Conservation (phyloP, 2,888 invertebrate species). For the Leptopilina myrica region DNA sequence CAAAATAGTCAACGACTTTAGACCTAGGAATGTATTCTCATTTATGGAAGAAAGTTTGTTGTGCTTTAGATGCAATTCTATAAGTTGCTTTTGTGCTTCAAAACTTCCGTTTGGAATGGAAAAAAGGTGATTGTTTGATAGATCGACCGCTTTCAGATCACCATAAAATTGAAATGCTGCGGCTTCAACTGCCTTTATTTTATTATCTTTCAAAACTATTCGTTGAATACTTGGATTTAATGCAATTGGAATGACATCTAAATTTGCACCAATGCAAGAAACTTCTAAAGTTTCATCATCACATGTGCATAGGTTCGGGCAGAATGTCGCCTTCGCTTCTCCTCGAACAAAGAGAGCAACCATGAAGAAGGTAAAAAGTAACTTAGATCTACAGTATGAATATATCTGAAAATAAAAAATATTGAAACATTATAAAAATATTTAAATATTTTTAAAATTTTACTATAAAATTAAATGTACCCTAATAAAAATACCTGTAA, state of each 20-base stretch:
- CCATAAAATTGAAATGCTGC: conserved; percentile 93
- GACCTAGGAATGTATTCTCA: conserved; percentile 88
- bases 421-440: neutral
- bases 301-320: conserved; percentile 92
- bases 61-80: conserved; percentile 89
- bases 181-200: conserved; percentile 89
- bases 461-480: too few relatives aligned
- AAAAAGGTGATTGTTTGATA: conserved; percentile 90
- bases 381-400: conserved; percentile 22
- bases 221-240: conserved; percentile 93
- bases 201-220: conserved; percentile 89
- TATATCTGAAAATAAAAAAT: conserved; percentile 17
- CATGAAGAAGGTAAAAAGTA: conserved; percentile 51
- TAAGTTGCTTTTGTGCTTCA: conserved; percentile 87
- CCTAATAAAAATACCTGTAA: too few relatives aligned
- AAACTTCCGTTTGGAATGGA: conserved; percentile 89
- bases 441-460: too few relatives aligned
- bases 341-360: conserved; percentile 51
- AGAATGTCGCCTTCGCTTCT: conserved; percentile 82
- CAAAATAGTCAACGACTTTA: conserved; percentile 87
- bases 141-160: conserved; percentile 89
- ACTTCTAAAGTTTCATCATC: conserved; percentile 93
- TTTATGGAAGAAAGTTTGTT: conserved; percentile 90
- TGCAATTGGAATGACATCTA: conserved; percentile 93
- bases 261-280: conserved; percentile 89